A percentile compares a stretch with the other conserved stretches of the same genome.
Evolutionary conservation across 2,888 invertebrate species (phyloP).

Genomic region (Linnaemya vulpina): DNA sequence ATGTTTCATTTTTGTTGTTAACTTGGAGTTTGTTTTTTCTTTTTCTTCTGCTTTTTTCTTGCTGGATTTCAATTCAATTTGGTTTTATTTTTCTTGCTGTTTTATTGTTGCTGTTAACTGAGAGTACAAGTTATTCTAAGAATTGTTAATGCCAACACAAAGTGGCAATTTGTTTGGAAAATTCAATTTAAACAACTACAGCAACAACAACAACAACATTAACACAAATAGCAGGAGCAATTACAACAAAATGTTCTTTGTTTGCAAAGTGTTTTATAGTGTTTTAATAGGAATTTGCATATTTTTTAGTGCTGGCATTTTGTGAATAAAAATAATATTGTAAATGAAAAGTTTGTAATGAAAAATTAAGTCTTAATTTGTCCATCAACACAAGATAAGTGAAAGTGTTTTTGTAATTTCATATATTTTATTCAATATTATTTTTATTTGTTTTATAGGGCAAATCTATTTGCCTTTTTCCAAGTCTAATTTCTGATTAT

Average conservation of each 20-base stretch:
- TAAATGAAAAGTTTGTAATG: constrained; percentile 9
- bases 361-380: constrained; percentile 21
- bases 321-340: too few relatives aligned
- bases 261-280: constrained; percentile 30
- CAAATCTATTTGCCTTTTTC: too few relatives aligned
- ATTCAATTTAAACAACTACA: constrained; percentile 73
- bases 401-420: too few relatives aligned
- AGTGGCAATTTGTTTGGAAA: constrained; percentile 74
- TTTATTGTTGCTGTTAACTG: constrained; percentile 57
- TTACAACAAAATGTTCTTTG: constrained; percentile 22
- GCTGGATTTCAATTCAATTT: constrained; percentile 15
- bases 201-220: too few relatives aligned
- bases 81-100: constrained; percentile 28
- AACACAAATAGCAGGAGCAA: constrained; percentile 32
- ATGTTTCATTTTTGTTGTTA: constrained; percentile 59
- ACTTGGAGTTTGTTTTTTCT: constrained; percentile 25
- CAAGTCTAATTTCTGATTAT: too few relatives aligned
- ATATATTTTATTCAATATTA: too few relatives aligned
- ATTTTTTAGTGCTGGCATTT: constrained; percentile 9
- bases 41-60: not conserved
- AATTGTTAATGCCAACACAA: constrained; percentile 72
- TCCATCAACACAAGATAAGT: not conserved
- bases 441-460: too few relatives aligned
- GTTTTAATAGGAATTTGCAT: constrained; percentile 41
- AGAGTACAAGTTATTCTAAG: constrained; percentile 64